Conservation (phyloP, 2,888 invertebrate genomes). For the Celastrina argiolus region DNA sequence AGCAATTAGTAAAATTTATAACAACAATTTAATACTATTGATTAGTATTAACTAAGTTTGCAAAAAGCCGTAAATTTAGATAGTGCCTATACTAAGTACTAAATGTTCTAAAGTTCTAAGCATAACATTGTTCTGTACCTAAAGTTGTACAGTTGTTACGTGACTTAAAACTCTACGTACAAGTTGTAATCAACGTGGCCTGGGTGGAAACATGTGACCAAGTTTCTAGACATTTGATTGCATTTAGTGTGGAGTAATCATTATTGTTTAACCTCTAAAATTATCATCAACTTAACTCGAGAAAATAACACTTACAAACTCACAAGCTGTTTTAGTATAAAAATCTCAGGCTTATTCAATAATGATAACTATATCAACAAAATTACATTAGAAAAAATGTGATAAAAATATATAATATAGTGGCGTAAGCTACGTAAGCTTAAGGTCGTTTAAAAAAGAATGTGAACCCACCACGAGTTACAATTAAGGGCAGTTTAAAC, state of each 20-base stretch:
- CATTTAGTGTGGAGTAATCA: neutral
- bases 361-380: too few species aligned
- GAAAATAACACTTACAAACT: too few species aligned
- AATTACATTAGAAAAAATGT: too few species aligned
- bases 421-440: too few species aligned
- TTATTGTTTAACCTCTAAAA: neutral
- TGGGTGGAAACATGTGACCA: neutral
- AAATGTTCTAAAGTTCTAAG: neutral
- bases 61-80: neutral
- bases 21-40: neutral
- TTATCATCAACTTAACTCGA: too few species aligned
- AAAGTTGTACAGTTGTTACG: neutral
- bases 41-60: neutral
- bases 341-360: too few species aligned
- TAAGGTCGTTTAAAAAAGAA: too few species aligned
- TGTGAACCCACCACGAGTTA: too few species aligned
- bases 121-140: neutral
- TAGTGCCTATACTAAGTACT: neutral
- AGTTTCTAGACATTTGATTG: neutral
- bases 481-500: too few species aligned
- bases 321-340: too few species aligned
- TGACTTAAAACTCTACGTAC: neutral
- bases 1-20: neutral
- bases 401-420: too few species aligned
- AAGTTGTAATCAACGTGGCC: conserved; percentile 1